phyloP scores from a whole-genome alignment of 2,797 vertebrate genomes.

The Pseudotriccus pelzelni region DNA sequence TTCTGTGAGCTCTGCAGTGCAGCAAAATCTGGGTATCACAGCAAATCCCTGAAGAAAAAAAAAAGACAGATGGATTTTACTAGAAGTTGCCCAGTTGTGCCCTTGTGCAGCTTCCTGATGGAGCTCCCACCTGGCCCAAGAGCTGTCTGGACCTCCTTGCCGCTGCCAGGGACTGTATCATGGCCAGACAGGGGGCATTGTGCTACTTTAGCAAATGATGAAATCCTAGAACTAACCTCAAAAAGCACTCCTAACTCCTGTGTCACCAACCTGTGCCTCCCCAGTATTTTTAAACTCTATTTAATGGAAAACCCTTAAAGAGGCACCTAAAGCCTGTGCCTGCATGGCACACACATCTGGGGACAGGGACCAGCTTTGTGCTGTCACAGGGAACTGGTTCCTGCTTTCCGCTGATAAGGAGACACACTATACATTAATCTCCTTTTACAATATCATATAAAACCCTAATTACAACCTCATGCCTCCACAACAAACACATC shows the following conservation, averaged over 20 bases:
- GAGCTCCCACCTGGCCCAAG: neutral
- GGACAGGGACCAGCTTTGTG: fast-evolving
- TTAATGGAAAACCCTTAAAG: neutral
- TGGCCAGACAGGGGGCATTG: neutral
- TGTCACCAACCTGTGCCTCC: neutral
- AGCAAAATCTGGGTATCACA: neutral
- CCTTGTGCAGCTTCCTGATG: neutral
- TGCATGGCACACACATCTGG: neutral
- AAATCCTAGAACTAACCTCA: neutral
- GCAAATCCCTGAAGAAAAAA: neutral
- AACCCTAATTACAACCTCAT: constrained; percentile 48
- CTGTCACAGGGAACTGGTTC: constrained; percentile 2
- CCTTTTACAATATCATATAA: constrained; percentile 1
- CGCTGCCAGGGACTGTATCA: neutral
- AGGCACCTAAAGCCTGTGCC: neutral
- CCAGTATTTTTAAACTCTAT: neutral
- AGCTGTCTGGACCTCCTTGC: neutral
- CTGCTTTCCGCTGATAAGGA: constrained; percentile 33
- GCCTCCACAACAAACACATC: neutral
- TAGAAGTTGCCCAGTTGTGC: fast-evolving
- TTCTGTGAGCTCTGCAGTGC: neutral
- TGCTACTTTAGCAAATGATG: neutral
- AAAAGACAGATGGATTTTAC: neutral
- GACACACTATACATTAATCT: constrained; percentile 8
- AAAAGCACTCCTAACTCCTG: neutral